Evolutionary conservation across 2,113 vertebrate species (phyloP).

Genomic region (Grammomys surdaster): DNA sequence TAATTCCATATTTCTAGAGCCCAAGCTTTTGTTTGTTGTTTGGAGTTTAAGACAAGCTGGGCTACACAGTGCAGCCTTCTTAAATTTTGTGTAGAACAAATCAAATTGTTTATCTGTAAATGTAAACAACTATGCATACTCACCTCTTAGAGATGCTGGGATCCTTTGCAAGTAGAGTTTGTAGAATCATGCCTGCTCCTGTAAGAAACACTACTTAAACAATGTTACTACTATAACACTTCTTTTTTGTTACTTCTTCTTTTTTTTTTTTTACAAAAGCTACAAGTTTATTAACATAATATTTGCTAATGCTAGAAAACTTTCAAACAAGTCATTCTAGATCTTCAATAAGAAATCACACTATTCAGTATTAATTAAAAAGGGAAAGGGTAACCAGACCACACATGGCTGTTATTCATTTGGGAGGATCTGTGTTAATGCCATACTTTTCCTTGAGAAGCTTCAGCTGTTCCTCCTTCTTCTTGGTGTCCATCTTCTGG

Average conservation of each 20-base stretch:
- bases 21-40: background rate
- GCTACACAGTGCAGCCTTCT: background rate
- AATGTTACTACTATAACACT: background rate
- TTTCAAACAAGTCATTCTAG: constrained; percentile 49
- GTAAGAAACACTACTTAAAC: background rate
- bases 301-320: constrained; percentile 47
- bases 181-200: background rate
- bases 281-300: constrained; percentile 73
- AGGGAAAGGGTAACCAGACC: background rate
- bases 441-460: constrained; percentile 99
- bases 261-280: constrained; percentile 72
- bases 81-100: background rate
- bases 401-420: constrained; percentile 84
- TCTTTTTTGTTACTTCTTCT: constrained; percentile 68
- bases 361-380: constrained; percentile 54
- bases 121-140: background rate
- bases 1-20: constrained; percentile 37
- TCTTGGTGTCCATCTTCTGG: constrained; percentile 99
- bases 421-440: constrained; percentile 98
- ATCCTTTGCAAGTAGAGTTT: background rate
- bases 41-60: background rate
- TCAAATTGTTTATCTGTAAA: constrained; percentile 12
- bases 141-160: background rate
- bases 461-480: constrained; percentile 99
- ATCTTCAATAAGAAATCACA: constrained; percentile 53